Conservation (phyloP, 2,888 invertebrate genomes). For the Lasioglossum oenotherae region DNA sequence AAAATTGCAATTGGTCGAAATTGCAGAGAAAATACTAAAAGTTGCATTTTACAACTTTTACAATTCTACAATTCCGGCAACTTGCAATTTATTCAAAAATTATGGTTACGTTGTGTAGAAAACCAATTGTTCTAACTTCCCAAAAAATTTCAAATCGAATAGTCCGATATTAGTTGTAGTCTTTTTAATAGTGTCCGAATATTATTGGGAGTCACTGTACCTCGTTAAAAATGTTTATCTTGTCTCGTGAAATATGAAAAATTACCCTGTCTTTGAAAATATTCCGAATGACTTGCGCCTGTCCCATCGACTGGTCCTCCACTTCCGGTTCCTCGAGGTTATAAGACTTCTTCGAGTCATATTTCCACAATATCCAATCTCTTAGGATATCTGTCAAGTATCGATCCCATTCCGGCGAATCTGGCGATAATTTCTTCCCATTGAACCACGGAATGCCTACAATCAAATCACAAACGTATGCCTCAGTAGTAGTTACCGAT, state of each 20-base stretch:
- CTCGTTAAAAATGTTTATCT: no score
- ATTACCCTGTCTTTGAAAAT: constrained; percentile 82
- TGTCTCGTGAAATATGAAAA: not conserved
- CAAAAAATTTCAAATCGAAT: no score
- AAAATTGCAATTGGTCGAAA: no score
- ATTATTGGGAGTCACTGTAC: no score
- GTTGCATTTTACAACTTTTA: no score
- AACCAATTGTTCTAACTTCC: no score
- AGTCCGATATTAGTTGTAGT: no score
- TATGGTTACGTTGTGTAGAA: no score
- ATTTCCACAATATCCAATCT: constrained; percentile 69
- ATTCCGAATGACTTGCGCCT: constrained; percentile 79
- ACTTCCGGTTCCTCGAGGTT: constrained; percentile 73
- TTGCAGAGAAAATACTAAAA: no score
- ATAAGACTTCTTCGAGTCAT: constrained; percentile 65
- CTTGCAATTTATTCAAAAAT: no score
- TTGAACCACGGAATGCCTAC: constrained; percentile 70
- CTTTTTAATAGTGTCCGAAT: no score
- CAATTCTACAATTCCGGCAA: no score
- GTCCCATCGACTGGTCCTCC: constrained; percentile 83
- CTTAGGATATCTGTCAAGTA: constrained; percentile 62
- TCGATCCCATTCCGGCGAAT: constrained; percentile 41
- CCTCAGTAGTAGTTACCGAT: not conserved
- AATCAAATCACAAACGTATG: not conserved
- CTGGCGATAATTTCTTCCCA: constrained; percentile 53